Evolutionary conservation across 2,888 invertebrate genomes (phyloP), one percentile per base, ranked within the genome.

Genomic region (Xestoiulus laeticollis): DNA sequence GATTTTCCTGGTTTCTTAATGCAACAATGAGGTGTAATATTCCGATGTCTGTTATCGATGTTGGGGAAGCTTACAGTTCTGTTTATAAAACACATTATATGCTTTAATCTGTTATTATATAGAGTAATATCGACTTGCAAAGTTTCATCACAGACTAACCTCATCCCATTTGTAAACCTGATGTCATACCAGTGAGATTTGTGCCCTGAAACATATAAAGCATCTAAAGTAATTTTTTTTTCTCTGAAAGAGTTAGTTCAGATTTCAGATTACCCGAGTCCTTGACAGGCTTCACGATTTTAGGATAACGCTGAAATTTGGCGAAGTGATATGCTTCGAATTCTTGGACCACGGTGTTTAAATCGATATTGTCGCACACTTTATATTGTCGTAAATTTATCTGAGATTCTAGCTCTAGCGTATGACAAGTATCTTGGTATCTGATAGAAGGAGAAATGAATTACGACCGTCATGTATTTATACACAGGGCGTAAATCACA

Each of bases 331-430:
- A 98, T 89, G 96, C 96, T 91, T 95, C 96, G 92, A 96, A 98
- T 90, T 98, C 98, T 93, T 96, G 95, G 88, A 98, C 92, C 90
- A 98, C 96, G 82, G 96, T 95, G 89, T 96, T 96, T 91, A 98
- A 93, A 91, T 98, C 97, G 88, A 98, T 94, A 91, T 98, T 98
- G 91, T 98, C 98, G 92, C 98, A 98, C 59, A 98, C 93, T 90
- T 94, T 93, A 91, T 94, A 95, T 88, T 95, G 94, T 8, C 93
- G 93, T 0, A 95, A 93, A 89, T 92, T 92, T 14, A 97, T 92
- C 82, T 94, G 94, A 0, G 96, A 96, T 92, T 98, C 98, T 30
- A 93, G 92, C 38, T 93, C 93, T 88, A 98, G 93, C 14, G 93
- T 91, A 87, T 95, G 94, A 0, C 95, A 95, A 0, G 95, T 93